Base-by-base conservation (phyloP, 2,797 vertebrate genomes). In the Holocentrus rufus region DNA sequence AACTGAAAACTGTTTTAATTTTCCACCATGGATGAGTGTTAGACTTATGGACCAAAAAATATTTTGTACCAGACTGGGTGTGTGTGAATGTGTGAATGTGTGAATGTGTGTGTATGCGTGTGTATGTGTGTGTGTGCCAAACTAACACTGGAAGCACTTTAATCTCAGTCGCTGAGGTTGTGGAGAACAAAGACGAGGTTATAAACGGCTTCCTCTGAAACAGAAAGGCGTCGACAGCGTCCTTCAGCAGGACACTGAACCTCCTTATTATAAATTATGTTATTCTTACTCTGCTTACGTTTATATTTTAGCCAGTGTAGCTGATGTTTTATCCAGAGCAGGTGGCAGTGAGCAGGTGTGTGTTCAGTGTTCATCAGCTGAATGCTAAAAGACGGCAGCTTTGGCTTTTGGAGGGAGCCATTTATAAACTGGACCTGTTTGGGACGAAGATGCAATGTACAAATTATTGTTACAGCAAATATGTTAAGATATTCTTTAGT, bases 101-200 rank as follows among this genome's bases (percentile, higher is more conserved):
- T n/a, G n/a, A n/a, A n/a, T 27, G 25, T 27, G 25, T 27, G 25
- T 27, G 25, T 74, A 39, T 64, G 36, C 47, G 22, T 52, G 60
- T 75, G 74, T 39, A 10, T 11, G 15, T 46, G 44, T 76, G 67
- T 67, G 77, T 75, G 79, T 80, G 83, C 87, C 79, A 67, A 80
- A 72, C 80, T 72, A 71, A 85, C 44, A 46, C 44, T 46, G 73
- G 72, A 71, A 85, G 90, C 89, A 90, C 89, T 89, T 89, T 88
- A 88, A 68, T 50, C 57, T n/a, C 7, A 42, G 80, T 46, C 42
- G n/a, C 27, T 10, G 46, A 52, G 50, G 65, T n/a, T 14, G 57
- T 56, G 31, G 49, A 77, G 15, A 58, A 22, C 46, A 61, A 62
- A 34, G 53, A 49, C 63, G 42, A 31, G 52, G 7, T 14, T 69